Conservation (phyloP, 2,113 vertebrate species). For the Leptobrachium ailaonicum region DNA sequence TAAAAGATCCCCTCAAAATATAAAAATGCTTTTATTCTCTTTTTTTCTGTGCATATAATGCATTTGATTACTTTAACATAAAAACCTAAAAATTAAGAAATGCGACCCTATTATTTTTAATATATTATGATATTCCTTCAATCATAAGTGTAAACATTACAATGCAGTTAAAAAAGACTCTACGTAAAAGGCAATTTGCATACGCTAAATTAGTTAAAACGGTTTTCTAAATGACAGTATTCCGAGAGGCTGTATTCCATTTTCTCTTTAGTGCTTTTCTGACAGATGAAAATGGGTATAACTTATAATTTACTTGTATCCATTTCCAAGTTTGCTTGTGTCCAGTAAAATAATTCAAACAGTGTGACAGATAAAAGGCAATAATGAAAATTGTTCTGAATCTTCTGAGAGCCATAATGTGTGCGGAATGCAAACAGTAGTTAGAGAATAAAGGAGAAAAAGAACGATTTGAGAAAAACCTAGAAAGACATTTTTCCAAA, state of each 20-base stretch:
- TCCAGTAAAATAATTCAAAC: conserved; percentile 67
- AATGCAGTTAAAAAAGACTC: conserved; percentile 52
- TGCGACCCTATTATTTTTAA: conserved; percentile 44
- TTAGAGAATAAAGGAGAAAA: conserved; percentile 51
- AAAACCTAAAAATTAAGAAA: too few species aligned
- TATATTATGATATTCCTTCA: conserved; percentile 38
- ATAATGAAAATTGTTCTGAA: conserved; percentile 61
- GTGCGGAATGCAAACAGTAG: conserved; percentile 55
- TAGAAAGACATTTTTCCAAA: conserved; percentile 48
- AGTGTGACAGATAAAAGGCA: conserved; percentile 64
- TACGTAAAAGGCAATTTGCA: conserved; percentile 56
- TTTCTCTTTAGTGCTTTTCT: conserved; percentile 62
- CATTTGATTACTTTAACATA: too few species aligned
- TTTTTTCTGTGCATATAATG: too few species aligned
- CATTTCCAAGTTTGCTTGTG: conserved; percentile 59
- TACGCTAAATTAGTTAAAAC: conserved; percentile 63
- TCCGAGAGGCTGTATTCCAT: conserved; percentile 54
- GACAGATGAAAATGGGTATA: conserved; percentile 63
- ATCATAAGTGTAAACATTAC: conserved; percentile 50
- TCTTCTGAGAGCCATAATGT: conserved; percentile 59
- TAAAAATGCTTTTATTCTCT: too few species aligned
- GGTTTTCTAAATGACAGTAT: conserved; percentile 59
- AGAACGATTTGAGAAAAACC: conserved; percentile 47
- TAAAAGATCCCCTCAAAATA: too few species aligned
- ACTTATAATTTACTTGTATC: conserved; percentile 66